Conservation (phyloP, 2,888 invertebrate species). For the Microctonus brassicae region DNA sequence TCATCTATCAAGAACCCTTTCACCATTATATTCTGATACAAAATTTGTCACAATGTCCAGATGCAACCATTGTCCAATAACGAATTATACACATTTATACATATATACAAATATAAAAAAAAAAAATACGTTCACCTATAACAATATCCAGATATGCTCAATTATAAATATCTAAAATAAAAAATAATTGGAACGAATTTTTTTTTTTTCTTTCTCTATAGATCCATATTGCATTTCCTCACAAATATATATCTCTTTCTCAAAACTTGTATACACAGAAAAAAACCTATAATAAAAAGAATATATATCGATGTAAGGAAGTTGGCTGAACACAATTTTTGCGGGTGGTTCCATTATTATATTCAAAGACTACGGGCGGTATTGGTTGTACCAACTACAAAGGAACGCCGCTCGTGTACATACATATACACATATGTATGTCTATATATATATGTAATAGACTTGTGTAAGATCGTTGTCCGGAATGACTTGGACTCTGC, state of each 20-base stretch:
- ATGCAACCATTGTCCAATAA: background rate
- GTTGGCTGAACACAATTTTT: conserved; percentile 5
- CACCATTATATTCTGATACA: background rate
- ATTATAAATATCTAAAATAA: background rate
- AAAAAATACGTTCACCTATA: background rate
- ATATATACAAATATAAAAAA: too few relatives aligned
- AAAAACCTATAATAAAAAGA: background rate
- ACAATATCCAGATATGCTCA: background rate
- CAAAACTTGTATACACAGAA: background rate
- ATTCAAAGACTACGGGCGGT: conserved; percentile 13
- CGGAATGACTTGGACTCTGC: conserved; percentile 18
- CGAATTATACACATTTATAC: background rate
- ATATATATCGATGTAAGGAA: background rate
- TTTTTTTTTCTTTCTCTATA: background rate
- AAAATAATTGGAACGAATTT: background rate
- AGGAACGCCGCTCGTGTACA: conserved; percentile 7
- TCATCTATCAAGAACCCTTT: background rate
- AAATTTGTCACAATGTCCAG: background rate
- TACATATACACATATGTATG: background rate
- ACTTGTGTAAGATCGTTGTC: conserved; percentile 3
- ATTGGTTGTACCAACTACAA: conserved; percentile 4
- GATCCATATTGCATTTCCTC: too few relatives aligned
- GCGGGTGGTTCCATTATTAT: conserved; percentile 29
- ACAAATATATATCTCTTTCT: background rate
- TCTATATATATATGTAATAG: conserved; percentile 5